These are phyloP conservation scores for Miltochrista miniata DNA, from an alignment of 2,888 invertebrate genomes.

Conservation along the genomic window DNA sequence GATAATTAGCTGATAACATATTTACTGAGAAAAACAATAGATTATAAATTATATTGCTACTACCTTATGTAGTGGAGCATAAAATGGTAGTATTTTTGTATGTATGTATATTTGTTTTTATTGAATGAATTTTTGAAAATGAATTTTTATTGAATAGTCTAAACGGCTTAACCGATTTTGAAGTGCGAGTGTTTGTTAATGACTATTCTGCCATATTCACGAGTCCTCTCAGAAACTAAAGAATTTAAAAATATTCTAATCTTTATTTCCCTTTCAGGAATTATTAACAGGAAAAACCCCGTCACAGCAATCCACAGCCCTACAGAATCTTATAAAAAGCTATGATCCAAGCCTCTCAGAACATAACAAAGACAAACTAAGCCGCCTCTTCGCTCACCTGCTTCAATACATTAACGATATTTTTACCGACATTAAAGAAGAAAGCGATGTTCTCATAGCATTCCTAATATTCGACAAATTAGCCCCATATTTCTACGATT, in stretches of 20 bases:
- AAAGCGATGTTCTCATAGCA: constrained; percentile 71
- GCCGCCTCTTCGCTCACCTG: constrained; percentile 89
- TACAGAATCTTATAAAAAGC: constrained; percentile 93
- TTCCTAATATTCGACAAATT: constrained; percentile 85
- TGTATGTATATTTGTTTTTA: too few relatives aligned
- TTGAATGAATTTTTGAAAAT: too few relatives aligned
- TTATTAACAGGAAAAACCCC: constrained; percentile 85
- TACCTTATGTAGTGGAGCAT: too few relatives aligned
- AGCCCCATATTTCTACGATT: constrained; percentile 85
- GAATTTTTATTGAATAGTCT: too few relatives aligned
- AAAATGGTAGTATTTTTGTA: too few relatives aligned
- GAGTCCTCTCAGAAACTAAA: too few relatives aligned
- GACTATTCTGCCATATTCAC: too few relatives aligned
- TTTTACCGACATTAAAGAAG: constrained; percentile 66
- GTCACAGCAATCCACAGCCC: constrained; percentile 86
- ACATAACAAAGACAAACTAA: constrained; percentile 90
- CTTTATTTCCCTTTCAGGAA: constrained; percentile 59
- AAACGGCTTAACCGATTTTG: too few relatives aligned
- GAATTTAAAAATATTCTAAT: not conserved
- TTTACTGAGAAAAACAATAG: too few relatives aligned
- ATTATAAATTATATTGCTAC: too few relatives aligned
- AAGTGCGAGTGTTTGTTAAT: too few relatives aligned
- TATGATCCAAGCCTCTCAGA: constrained; percentile 92
- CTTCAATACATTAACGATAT: constrained; percentile 90
- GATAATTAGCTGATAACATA: too few relatives aligned